Conservation (phyloP, 37 sponge, comb jelly and placozoan species). For the Geodia barretti region DNA sequence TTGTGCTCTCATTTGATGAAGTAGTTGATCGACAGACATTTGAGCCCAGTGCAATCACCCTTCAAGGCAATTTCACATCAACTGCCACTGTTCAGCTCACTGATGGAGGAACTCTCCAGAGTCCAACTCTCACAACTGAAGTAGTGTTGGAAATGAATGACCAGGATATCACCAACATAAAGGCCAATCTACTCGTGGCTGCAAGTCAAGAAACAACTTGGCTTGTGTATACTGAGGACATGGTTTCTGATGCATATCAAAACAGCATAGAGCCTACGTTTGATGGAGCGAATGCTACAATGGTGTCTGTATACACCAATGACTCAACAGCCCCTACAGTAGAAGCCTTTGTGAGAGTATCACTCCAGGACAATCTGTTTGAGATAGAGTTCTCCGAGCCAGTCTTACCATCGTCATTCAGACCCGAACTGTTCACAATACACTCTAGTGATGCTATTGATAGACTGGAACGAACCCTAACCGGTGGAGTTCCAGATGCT, state of each 20-base stretch:
- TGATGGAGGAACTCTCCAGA: constrained; percentile 20
- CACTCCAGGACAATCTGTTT: constrained; percentile 60
- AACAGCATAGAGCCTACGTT: constrained; percentile 31
- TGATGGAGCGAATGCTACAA: constrained; percentile 54
- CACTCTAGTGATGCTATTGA: constrained; percentile 34
- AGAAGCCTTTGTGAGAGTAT: constrained; percentile 52
- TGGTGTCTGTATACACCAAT: constrained; percentile 36
- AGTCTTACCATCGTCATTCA: constrained; percentile 41
- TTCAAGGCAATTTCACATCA: constrained; percentile 38
- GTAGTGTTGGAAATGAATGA: constrained; percentile 34
- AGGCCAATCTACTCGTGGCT: constrained; percentile 76
- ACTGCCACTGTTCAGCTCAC: constrained; percentile 30
- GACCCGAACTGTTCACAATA: constrained; percentile 38
- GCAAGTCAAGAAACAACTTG: constrained; percentile 60
- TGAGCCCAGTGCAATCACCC: constrained; percentile 34
- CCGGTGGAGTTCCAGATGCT: constrained; percentile 59
- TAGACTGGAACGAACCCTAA: constrained; percentile 43
- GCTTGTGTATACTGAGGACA: constrained; percentile 41
- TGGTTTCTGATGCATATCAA: constrained; percentile 63
- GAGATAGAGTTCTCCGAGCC: constrained; percentile 80
- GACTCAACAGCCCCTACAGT: constrained; percentile 67
- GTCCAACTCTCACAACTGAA: constrained; percentile 26
- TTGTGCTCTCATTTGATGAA: constrained; percentile 78
- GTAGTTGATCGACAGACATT: constrained; percentile 57
- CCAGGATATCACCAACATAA: constrained; percentile 60